These are phyloP conservation scores for Zootoca vivipara DNA, from an alignment of 2,113 vertebrate species.

Conservation along the genomic window DNA sequence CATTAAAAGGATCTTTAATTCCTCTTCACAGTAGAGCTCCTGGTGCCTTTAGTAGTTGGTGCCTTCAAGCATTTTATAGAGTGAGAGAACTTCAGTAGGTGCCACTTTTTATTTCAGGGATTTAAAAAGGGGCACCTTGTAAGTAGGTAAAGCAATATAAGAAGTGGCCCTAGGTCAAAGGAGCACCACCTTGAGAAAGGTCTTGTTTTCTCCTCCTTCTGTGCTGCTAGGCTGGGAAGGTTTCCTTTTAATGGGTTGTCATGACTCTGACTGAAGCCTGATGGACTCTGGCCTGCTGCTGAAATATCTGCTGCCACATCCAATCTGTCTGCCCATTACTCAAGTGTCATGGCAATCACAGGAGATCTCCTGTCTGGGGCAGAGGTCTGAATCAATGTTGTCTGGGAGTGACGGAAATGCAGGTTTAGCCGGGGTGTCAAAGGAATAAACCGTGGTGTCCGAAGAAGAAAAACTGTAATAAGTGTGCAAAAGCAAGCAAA, in stretches of 20 bases:
- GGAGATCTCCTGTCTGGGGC: conserved; percentile 3
- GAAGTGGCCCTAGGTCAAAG: background rate
- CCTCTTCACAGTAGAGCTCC: background rate
- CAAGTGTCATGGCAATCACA: conserved; percentile 19
- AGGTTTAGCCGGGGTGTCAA: background rate
- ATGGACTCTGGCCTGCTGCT: background rate
- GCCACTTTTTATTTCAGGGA: background rate
- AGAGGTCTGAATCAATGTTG: background rate
- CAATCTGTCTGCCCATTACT: conserved; percentile 26
- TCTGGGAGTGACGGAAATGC: background rate
- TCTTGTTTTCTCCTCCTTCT: background rate
- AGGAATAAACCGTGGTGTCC: background rate
- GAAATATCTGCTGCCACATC: conserved; percentile 12
- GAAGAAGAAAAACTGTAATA: background rate
- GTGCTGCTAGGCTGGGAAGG: background rate
- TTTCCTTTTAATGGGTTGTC: background rate
- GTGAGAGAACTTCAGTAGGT: background rate
- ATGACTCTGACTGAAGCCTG: background rate
- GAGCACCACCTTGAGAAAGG: background rate
- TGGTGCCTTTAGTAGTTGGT: background rate
- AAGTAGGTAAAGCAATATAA: background rate
- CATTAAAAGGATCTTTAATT: no score
- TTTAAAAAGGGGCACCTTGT: background rate
- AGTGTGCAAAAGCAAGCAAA: background rate
- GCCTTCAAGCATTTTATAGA: background rate